A percentile compares a stretch with the other conserved stretches of the same genome.
These are phyloP conservation scores for Drosophila sechellia DNA, from an alignment of 1,140 invertebrate genomes.

Conservation along the genomic window DNA sequence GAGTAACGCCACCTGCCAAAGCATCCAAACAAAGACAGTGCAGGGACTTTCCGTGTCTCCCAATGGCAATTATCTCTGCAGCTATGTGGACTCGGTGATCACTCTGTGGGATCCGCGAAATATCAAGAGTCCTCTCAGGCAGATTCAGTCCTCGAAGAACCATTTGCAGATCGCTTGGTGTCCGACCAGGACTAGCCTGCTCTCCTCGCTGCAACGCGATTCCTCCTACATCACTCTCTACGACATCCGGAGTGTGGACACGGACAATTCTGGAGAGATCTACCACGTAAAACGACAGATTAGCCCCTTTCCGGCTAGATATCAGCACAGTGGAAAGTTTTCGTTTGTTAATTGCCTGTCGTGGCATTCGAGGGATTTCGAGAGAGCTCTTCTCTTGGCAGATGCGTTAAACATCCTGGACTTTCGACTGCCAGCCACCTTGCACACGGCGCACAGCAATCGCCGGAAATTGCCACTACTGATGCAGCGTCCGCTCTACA, in stretches of 20 bases:
- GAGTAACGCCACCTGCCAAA: slow-evolving; percentile 88
- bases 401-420: slow-evolving; percentile 73
- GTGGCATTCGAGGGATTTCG: slow-evolving; percentile 79
- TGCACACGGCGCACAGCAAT: slow-evolving; percentile 75
- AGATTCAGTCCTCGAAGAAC: slow-evolving; percentile 89
- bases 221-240: slow-evolving; percentile 77
- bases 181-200: slow-evolving; percentile 88
- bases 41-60: slow-evolving; percentile 92
- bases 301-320: slow-evolving; percentile 76
- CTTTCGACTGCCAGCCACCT: slow-evolving; percentile 67
- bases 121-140: slow-evolving; percentile 93
- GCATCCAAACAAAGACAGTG: slow-evolving; percentile 93
- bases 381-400: slow-evolving; percentile 70
- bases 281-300: slow-evolving; percentile 79
- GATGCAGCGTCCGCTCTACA: slow-evolving; percentile 61
- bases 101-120: slow-evolving; percentile 94
- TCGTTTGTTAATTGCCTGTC: slow-evolving; percentile 59
- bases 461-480: slow-evolving; percentile 75
- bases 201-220: slow-evolving; percentile 78
- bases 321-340: slow-evolving; percentile 60
- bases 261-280: slow-evolving; percentile 67
- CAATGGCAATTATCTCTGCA: slow-evolving; percentile 91
- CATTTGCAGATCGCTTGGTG: slow-evolving; percentile 94
- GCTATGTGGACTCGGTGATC: slow-evolving; percentile 92
- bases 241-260: slow-evolving; percentile 76